phyloP scores from a whole-genome alignment of 2,888 invertebrate species.

The Brachycybe producta region DNA sequence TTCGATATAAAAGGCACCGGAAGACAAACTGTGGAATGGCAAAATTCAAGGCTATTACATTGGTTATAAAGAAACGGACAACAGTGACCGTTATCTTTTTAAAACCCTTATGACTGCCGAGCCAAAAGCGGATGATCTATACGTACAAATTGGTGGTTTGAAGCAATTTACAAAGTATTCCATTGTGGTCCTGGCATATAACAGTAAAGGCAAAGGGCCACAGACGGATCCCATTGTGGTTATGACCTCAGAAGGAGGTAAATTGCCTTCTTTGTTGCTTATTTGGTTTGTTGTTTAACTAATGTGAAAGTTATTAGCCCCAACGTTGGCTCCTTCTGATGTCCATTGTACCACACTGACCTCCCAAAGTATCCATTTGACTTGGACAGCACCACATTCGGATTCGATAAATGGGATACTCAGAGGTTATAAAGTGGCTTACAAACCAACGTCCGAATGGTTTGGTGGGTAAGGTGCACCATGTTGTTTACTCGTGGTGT shows the following conservation, averaged over 20 bases:
- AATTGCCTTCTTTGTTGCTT: too few species aligned
- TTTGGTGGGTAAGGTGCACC: conserved; percentile 46
- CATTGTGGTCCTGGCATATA: conserved; percentile 20
- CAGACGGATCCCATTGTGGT: conserved; percentile 19
- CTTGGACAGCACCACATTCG: conserved; percentile 86
- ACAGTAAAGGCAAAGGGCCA: conserved; percentile 19
- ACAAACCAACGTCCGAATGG: conserved; percentile 81
- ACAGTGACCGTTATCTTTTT: conserved; percentile 12
- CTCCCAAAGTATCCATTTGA: conserved; percentile 83
- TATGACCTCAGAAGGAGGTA: conserved; percentile 21
- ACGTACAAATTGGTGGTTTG: conserved; percentile 15
- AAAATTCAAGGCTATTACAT: conserved; percentile 19
- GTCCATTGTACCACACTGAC: conserved; percentile 84
- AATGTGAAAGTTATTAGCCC: conserved; percentile 27
- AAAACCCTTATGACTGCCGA: conserved; percentile 19
- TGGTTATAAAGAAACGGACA: conserved; percentile 19
- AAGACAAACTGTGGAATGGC: conserved; percentile 19
- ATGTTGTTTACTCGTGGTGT: too few species aligned
- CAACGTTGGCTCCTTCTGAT: conserved; percentile 54
- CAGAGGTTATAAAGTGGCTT: conserved; percentile 88
- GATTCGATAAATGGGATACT: conserved; percentile 87
- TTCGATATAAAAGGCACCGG: too few species aligned
- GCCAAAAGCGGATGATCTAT: conserved; percentile 14
- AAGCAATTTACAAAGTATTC: conserved; percentile 20
- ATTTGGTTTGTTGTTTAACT: not conserved